Evolutionary conservation across 2,888 invertebrate genomes (phyloP), one percentile per base, ranked within the genome.

Genomic region (Acrocyrtus sp.): DNA sequence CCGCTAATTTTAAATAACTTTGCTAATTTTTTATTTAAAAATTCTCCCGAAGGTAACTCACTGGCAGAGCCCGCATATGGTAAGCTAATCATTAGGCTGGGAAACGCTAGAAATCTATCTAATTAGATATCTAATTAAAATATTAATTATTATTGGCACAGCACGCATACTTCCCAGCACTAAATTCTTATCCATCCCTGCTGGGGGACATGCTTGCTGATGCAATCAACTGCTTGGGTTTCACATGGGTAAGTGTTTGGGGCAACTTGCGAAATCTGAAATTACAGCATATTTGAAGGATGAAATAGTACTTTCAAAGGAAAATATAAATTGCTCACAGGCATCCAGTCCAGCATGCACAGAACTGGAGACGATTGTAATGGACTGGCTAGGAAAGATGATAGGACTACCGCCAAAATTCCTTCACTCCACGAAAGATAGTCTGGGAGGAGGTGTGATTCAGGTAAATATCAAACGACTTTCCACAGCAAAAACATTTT

Each of bases 381-480:
- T 97, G 94, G 98, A 98, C 85, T 99, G 98, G 99, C 86, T 99
- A 67, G 98, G 95, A 0, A 95, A 97, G 86, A 93, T 97, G 90
- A 91, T 99, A 51, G 96, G 95, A 0, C 87, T 99, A 15, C 98
- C 98, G 0, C 92, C 94, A 6, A 92, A 92, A 63, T 99, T 98
- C 85, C 88, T 98, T 1, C 96, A 98, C 82, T 88, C 91, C 81
- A 88, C 90, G 81, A 88, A 90, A 51, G 85, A 86, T 66, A 87
- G 88, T 24, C 86, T 86, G 70, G 98, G 98, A 0, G 98, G 96
- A n/a, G 98, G 98, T 3, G 97, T 96, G 0, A 94, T 98, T 81
- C 97, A 95, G 89, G 95, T 95, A 82, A 61, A 34, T 12, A n/a
- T n/a, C n/a, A n/a, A n/a, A n/a, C n/a, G n/a, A n/a, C n/a, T n/a